phyloP scores from a whole-genome alignment of 2,797 vertebrate genomes.

The Nannoperca obscura region DNA sequence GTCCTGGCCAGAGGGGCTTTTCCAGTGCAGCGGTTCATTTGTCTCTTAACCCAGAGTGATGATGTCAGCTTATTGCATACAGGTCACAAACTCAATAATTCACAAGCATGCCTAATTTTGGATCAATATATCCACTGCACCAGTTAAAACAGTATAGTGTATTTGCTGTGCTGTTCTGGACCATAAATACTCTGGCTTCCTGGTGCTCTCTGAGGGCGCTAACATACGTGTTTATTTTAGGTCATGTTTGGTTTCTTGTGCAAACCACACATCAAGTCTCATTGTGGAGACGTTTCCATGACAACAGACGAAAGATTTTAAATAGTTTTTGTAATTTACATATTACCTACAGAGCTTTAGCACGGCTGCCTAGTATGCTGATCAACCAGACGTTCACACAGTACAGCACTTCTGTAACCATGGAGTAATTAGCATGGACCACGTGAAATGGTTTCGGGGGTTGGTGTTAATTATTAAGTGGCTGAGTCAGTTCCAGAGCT shows the following conservation, averaged over 20 bases:
- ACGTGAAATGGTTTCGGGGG: conserved; percentile 46
- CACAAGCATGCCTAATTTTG: conserved; percentile 37
- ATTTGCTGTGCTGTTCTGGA: neutral
- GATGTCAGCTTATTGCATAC: conserved; percentile 51
- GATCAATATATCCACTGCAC: conserved; percentile 58
- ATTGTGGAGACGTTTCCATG: neutral
- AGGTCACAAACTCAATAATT: conserved; percentile 65
- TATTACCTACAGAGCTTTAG: neutral
- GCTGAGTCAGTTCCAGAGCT: conserved; percentile 46
- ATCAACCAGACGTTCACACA: conserved; percentile 19
- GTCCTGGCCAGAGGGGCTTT: conserved; percentile 44
- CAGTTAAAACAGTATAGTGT: conserved; percentile 13
- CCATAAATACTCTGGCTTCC: conserved; percentile 6
- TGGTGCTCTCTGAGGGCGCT: neutral
- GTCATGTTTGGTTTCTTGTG: neutral
- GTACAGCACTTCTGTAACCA: conserved; percentile 11
- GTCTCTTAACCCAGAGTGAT: conserved; percentile 43
- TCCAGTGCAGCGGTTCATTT: conserved; percentile 30
- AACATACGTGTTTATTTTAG: neutral
- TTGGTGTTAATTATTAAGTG: conserved; percentile 65
- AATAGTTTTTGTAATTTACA: neutral
- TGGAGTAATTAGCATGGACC: conserved; percentile 36
- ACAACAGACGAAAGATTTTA: neutral
- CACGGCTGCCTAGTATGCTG: neutral
- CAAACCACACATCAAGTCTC: conserved; percentile 8